These are phyloP conservation scores for Acromyrmex echinatior DNA, from an alignment of 1,140 invertebrate genomes.

Conservation along the genomic window DNA sequence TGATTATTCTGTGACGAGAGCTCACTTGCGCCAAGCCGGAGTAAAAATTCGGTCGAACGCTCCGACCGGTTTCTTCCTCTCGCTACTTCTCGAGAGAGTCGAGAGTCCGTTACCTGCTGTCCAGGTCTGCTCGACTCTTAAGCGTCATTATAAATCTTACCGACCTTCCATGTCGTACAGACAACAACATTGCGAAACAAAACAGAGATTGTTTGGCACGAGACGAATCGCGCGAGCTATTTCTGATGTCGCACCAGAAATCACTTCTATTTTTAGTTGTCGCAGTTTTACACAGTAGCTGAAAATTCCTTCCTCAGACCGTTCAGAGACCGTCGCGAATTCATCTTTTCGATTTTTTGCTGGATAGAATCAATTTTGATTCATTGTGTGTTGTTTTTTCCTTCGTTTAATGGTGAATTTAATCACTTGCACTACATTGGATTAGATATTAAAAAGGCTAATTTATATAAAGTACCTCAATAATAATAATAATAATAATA, in stretches of 20 bases:
- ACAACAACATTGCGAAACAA: background rate
- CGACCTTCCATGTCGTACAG: background rate
- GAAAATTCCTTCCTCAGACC: background rate
- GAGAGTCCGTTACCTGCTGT: background rate
- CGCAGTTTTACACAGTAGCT: background rate
- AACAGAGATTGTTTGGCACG: conserved; percentile 4
- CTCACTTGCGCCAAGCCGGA: background rate
- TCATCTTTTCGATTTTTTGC: no score
- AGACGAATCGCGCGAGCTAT: background rate
- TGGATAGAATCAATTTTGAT: no score
- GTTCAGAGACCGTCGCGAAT: background rate
- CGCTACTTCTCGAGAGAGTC: background rate
- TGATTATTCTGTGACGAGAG: conserved; percentile 17
- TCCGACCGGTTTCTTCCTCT: conserved; percentile 33
- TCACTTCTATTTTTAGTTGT: conserved; percentile 21
- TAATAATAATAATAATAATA: no score
- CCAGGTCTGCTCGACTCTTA: background rate
- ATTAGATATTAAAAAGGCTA: no score
- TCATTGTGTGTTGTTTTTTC: no score
- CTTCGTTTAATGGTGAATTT: no score
- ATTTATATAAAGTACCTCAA: no score
- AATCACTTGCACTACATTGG: no score
- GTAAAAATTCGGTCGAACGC: conserved; percentile 18
- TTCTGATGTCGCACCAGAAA: background rate
- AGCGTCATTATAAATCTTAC: background rate